Percentiles rank a stretch among this genome's conserved stretches.
Conservation (phyloP, 2,888 invertebrate genomes). For the Blastobasis adustella region DNA sequence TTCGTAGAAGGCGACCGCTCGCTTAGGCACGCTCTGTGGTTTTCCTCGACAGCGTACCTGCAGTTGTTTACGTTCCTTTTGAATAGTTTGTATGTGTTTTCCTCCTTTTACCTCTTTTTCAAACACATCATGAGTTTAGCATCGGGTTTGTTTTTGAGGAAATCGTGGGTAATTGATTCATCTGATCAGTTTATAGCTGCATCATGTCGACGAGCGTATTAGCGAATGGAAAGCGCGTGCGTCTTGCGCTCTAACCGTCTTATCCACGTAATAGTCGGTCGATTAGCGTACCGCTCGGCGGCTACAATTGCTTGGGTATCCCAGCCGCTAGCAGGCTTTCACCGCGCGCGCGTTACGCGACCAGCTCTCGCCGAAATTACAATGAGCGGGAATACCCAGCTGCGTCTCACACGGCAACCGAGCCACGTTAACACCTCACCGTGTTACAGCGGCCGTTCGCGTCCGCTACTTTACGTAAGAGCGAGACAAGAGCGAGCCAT, state of each 20-base stretch:
- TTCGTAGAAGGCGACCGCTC: background rate
- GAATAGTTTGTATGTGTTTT: too few species aligned
- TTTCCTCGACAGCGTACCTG: slow-evolving; percentile 15
- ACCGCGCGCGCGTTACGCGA: slow-evolving; percentile 37
- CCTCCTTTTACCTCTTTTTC: too few species aligned
- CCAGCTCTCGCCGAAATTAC: slow-evolving; percentile 20
- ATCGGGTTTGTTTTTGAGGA: too few species aligned
- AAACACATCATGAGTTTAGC: too few species aligned
- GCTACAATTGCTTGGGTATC: slow-evolving; percentile 33
- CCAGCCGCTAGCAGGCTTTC: slow-evolving; percentile 42
- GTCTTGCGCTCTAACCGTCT: too few species aligned
- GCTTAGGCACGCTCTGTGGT: slow-evolving; percentile 14
- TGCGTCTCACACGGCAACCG: slow-evolving; percentile 16
- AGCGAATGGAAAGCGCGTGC: too few species aligned
- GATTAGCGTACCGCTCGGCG: slow-evolving; percentile 14
- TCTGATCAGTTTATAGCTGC: too few species aligned
- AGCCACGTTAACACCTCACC: background rate
- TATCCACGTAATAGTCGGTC: slow-evolving; percentile 20
- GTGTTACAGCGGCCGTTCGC: slow-evolving; percentile 6
- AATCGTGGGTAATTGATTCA: too few species aligned
- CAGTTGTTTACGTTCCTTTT: too few species aligned
- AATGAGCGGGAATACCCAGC: slow-evolving; percentile 48
- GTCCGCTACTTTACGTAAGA: slow-evolving; percentile 30
- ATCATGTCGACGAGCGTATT: too few species aligned
- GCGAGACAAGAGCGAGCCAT: slow-evolving; percentile 9